Percentiles rank a stretch among this genome's conserved stretches.
Evolutionary conservation across 2,113 vertebrate genomes (phyloP).

Genomic region (Raja brachyura): DNA sequence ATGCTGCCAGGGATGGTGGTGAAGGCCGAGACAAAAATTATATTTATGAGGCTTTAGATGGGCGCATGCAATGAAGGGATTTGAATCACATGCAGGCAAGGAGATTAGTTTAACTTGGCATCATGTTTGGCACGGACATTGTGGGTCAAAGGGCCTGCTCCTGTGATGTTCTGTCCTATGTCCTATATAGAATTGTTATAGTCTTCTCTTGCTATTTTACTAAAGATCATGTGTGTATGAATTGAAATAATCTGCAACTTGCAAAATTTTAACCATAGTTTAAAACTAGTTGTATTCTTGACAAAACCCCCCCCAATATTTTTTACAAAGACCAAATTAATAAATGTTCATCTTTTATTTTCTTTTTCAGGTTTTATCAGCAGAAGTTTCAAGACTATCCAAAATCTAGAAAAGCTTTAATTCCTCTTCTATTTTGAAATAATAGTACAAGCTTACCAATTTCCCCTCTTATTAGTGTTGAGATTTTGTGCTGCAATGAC

Average conservation of each 20-base stretch:
- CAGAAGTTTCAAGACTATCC: constrained; percentile 35
- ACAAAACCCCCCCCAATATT: not conserved
- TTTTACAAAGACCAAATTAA: not conserved
- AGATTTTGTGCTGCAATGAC: not conserved
- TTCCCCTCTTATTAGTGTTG: not conserved
- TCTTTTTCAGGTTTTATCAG: constrained; percentile 36
- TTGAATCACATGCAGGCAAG: no score
- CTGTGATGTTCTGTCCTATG: no score
- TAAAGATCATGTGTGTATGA: no score
- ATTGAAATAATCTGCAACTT: not conserved
- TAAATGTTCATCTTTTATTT: not conserved
- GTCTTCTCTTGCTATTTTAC: no score
- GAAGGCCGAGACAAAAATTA: no score
- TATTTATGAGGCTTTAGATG: no score
- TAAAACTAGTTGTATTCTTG: not conserved
- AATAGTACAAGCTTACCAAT: not conserved
- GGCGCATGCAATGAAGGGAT: no score
- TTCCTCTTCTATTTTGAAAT: constrained; percentile 38
- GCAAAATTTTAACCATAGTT: not conserved
- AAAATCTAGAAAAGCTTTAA: constrained; percentile 38
- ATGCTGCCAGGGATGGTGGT: no score
- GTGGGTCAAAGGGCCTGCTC: no score
- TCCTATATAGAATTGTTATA: no score
- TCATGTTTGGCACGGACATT: no score
- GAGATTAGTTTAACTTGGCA: no score